Percentiles rank a stretch among this genome's conserved stretches.
Conservation (phyloP, 2,113 vertebrate genomes). For the Xenus cinereus region DNA sequence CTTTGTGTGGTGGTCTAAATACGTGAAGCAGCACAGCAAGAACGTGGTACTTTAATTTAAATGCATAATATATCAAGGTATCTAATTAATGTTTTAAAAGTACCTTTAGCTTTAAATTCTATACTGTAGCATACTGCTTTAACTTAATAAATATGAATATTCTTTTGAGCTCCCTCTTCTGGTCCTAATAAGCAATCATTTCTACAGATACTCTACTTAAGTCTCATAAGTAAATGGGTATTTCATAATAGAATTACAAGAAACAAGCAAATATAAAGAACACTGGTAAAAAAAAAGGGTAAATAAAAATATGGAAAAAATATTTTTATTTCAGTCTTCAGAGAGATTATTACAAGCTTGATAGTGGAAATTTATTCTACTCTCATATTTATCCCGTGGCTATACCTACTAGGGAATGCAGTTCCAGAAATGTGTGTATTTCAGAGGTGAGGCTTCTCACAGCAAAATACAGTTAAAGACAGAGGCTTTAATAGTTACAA, state of each 20-base stretch:
- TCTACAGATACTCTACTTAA: background rate
- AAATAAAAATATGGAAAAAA: background rate
- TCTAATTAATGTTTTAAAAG: background rate
- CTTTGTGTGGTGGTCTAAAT: background rate
- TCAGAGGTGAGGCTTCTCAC: background rate
- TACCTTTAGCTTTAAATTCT: background rate
- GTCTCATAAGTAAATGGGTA: background rate
- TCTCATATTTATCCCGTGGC: fast-evolving
- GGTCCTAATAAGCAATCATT: background rate
- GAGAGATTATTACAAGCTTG: background rate
- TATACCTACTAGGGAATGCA: background rate
- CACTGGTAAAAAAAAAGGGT: background rate
- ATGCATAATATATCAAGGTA: background rate
- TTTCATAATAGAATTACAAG: background rate
- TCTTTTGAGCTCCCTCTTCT: conserved; percentile 44
- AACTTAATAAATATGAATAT: background rate
- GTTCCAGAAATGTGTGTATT: background rate
- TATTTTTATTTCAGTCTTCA: background rate
- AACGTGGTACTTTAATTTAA: background rate
- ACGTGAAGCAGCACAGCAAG: background rate
- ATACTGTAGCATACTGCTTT: background rate
- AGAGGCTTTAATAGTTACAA: background rate
- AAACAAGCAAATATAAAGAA: background rate
- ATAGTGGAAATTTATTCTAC: background rate
- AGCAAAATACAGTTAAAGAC: background rate